Evolutionary conservation across 1,140 invertebrate species (phyloP).

Genomic region (Chionoecetes opilio): DNA sequence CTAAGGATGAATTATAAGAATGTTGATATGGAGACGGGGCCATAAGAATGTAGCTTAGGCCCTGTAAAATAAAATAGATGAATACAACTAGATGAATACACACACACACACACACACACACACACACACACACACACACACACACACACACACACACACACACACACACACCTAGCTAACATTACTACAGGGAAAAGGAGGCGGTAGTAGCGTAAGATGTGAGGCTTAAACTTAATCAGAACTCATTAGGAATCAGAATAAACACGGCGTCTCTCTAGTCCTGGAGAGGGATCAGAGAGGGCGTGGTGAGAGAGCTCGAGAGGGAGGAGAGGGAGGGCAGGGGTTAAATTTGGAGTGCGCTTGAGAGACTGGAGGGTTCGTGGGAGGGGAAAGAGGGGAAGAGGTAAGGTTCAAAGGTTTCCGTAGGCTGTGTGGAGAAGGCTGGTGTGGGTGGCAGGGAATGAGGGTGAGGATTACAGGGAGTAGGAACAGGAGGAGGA

Average conservation of each 20-base stretch:
- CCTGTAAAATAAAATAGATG: too few species aligned
- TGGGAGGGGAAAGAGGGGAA: background rate
- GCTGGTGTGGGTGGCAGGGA: too few species aligned
- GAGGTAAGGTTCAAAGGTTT: background rate
- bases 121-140: conserved; percentile 15
- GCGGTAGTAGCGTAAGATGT: background rate
- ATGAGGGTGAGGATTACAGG: background rate
- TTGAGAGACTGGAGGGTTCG: background rate
- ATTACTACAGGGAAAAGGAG: background rate
- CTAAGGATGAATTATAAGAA: too few species aligned
- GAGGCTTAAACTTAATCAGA: too few species aligned
- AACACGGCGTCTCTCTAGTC: too few species aligned
- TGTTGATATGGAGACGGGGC: too few species aligned
- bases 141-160: conserved; percentile 27
- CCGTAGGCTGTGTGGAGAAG: too few species aligned
- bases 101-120: too few species aligned
- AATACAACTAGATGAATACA: too few species aligned
- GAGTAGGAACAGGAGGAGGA: background rate
- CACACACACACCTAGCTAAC: background rate
- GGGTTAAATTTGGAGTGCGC: background rate
- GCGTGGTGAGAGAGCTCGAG: background rate
- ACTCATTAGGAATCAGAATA: too few species aligned
- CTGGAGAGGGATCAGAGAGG: too few species aligned
- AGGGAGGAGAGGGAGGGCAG: background rate
- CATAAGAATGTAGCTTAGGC: too few species aligned